Evolutionary conservation across 2,888 invertebrate genomes (phyloP), one percentile per base, ranked within the genome.

Genomic region (Lymantria dispar): DNA sequence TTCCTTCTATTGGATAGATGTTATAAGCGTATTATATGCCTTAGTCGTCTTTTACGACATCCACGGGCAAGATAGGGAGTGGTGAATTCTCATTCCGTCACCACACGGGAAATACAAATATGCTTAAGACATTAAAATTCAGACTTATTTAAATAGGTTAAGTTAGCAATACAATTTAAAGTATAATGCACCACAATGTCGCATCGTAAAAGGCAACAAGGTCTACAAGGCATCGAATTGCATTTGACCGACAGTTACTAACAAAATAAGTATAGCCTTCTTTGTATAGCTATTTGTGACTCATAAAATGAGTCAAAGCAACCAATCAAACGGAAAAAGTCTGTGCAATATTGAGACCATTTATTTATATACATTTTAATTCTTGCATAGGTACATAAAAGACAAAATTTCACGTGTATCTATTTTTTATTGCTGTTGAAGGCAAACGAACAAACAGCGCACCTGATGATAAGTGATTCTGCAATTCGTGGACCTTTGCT

Each of bases 271-370:
- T 47, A 49, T 50, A 68, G 49, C 51, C 51, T 60, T 45, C 44
- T 52, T 44, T 47, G 39, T 46, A 52, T 54, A 67, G 48, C 54
- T 42, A 49, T n/a, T n/a, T 72, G 65, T 76, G 60, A 78, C 68
- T 76, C 59, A 58, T 49, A 12, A 22, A 51, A 59, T 79, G 80
- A 80, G 52, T 80, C 80, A 80, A 58, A 51, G 42, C 58, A 46
- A 43, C 57, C 43, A 54, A 22, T 22, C 22, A 22, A 22, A 22
- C 22, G 68, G 72, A 73, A 80, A 76, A n/a, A 76, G 74, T 2
- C 22, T 60, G 64, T 50, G 52, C 67, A 64, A 64, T 68, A 62
- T 74, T 70, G 63, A 48, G 46, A 52, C 54, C 54, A 47, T 60
- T 58, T 58, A 63, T 64, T 59, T 44, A 11, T 8, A 7, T 43